Percentiles rank a stretch among this genome's conserved stretches.
Evolutionary conservation across 2,797 vertebrate genomes (phyloP).

Genomic region (Coregonus ussuriensis): DNA sequence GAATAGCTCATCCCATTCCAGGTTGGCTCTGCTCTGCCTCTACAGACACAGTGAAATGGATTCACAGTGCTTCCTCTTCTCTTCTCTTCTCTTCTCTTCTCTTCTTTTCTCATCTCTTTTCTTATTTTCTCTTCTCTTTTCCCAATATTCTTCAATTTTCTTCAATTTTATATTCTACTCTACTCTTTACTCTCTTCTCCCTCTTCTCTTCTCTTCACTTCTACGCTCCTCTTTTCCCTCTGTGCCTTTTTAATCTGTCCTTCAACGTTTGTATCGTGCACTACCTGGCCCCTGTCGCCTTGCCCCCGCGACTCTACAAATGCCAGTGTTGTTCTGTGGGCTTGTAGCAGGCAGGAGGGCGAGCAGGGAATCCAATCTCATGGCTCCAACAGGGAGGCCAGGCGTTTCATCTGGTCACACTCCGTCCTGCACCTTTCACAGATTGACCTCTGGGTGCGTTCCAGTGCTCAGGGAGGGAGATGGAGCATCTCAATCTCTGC

Average conservation of each 20-base stretch:
- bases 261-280: conserved; percentile 4
- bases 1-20: neutral
- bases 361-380: conserved; percentile 23
- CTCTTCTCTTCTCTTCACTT: neutral
- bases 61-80: too few species aligned
- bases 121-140: neutral
- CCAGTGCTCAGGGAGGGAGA: neutral
- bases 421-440: conserved; percentile 6
- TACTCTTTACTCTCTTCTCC: neutral
- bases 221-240: neutral
- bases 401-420: conserved; percentile 25
- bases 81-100: neutral
- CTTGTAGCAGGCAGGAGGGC: neutral
- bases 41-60: too few species aligned
- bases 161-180: neutral
- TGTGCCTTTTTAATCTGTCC: conserved; percentile 17
- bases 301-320: neutral
- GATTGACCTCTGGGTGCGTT: conserved; percentile 6
- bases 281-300: neutral
- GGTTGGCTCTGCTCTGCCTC: neutral
- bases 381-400: conserved; percentile 6
- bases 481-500: neutral
- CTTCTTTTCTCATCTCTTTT: neutral
- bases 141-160: too few species aligned
- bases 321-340: conserved; percentile 9